A percentile compares a stretch with the other conserved stretches of the same genome.
Evolutionary conservation across 1,140 invertebrate species (phyloP).

Genomic region (Vollenhovia emeryi): DNA sequence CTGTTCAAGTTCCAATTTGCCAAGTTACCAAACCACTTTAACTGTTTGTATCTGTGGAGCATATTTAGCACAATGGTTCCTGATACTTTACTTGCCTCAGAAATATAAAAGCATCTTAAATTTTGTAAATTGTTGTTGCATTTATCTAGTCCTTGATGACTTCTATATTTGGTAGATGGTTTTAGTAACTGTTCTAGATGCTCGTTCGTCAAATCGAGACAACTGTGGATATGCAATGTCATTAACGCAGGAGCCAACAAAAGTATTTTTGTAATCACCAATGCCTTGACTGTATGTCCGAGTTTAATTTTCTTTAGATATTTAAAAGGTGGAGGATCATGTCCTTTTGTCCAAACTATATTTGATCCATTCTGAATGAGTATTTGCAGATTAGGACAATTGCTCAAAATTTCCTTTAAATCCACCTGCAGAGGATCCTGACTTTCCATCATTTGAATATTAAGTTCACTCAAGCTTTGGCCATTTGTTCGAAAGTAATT

Average conservation of each 20-base stretch:
- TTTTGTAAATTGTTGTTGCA: slow-evolving; percentile 76
- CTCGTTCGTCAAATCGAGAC: slow-evolving; percentile 81
- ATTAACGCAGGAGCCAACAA: slow-evolving; percentile 79
- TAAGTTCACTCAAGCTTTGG: slow-evolving; percentile 78
- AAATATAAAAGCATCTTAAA: slow-evolving; percentile 84
- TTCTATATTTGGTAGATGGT: slow-evolving; percentile 26
- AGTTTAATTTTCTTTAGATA: slow-evolving; percentile 81
- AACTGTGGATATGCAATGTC: slow-evolving; percentile 82
- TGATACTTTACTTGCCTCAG: slow-evolving; percentile 82
- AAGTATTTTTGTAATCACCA: slow-evolving; percentile 80
- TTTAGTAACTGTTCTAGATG: slow-evolving; percentile 76
- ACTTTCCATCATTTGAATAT: slow-evolving; percentile 77
- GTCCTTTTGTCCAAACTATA: slow-evolving; percentile 78
- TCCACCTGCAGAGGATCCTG: slow-evolving; percentile 79
- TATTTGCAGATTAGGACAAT: slow-evolving; percentile 80
- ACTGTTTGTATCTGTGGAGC: slow-evolving; percentile 79
- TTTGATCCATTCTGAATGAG: slow-evolving; percentile 80
- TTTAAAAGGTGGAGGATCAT: slow-evolving; percentile 73
- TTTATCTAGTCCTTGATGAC: slow-evolving; percentile 29
- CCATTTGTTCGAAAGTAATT: slow-evolving; percentile 82
- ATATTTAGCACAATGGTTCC: slow-evolving; percentile 79
- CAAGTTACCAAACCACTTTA: slow-evolving; percentile 83
- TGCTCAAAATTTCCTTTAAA: slow-evolving; percentile 78
- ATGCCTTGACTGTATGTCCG: slow-evolving; percentile 79
- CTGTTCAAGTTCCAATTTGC: slow-evolving; percentile 84